Percentiles rank a stretch among this genome's conserved stretches.
These are phyloP conservation scores for Protonibea diacanthus DNA, from an alignment of 2,797 vertebrate genomes.

Conservation along the genomic window DNA sequence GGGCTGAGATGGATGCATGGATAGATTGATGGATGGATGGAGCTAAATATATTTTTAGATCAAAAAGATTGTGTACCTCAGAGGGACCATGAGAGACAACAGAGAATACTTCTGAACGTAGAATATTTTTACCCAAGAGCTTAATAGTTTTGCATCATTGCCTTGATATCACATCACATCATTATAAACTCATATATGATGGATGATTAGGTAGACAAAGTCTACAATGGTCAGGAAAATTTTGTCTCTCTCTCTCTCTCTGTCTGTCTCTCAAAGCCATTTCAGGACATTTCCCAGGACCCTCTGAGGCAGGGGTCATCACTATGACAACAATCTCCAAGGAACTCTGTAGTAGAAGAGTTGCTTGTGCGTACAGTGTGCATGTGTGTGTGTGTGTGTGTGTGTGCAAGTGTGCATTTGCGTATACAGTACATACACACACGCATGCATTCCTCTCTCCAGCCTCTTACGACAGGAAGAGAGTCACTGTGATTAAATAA, in stretches of 20 bases:
- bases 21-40: constrained; percentile 50
- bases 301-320: constrained; percentile 61
- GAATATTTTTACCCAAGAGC: neutral
- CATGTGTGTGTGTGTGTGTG: constrained; percentile 12
- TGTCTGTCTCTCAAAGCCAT: constrained; percentile 39
- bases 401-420: constrained; percentile 11
- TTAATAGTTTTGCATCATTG: constrained; percentile 5
- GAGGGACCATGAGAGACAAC: neutral
- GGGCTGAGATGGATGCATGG: constrained; percentile 36
- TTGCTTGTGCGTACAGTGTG: neutral
- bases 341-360: constrained; percentile 48
- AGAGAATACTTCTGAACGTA: constrained; percentile 5
- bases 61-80: neutral
- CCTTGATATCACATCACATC: neutral
- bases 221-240: constrained; percentile 25
- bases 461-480: constrained; percentile 59
- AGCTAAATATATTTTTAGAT: constrained; percentile 50
- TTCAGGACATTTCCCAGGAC: constrained; percentile 82
- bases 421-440: constrained; percentile 11
- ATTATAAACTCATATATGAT: constrained; percentile 15
- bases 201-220: constrained; percentile 28
- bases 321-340: constrained; percentile 57
- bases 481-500: constrained; percentile 63
- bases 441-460: constrained; percentile 26
- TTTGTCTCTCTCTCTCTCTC: constrained; percentile 5